Evolutionary conservation across 2,113 vertebrate species (phyloP).

Genomic region (Oreochromis aureus): DNA sequence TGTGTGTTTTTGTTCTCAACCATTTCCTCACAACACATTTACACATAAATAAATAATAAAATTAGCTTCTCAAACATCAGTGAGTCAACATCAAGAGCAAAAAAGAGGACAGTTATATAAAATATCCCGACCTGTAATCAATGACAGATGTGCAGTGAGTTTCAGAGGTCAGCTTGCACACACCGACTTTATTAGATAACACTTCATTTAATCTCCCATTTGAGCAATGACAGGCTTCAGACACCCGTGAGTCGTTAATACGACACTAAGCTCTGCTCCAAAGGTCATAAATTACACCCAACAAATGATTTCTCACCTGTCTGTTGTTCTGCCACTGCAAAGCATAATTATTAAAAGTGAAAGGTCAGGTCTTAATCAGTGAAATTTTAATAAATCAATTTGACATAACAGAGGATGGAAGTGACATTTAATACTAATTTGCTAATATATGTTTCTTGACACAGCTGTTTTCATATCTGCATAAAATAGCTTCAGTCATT

Average conservation of each 20-base stretch:
- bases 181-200: constrained; percentile 13
- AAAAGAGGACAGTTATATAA: constrained; percentile 15
- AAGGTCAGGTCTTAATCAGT: neutral
- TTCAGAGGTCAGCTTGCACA: constrained; percentile 2
- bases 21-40: constrained; percentile 15
- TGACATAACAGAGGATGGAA: neutral
- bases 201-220: constrained; percentile 33
- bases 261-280: neutral
- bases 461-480: neutral
- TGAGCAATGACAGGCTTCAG: constrained; percentile 6
- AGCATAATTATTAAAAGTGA: neutral
- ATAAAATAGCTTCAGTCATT: neutral
- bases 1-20: constrained; percentile 33
- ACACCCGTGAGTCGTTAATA: neutral
- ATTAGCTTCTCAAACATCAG: constrained; percentile 34
- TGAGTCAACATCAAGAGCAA: neutral
- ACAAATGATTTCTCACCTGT: neutral
- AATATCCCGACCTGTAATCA: constrained; percentile 40
- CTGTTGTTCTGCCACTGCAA: neutral
- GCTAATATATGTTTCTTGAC: neutral
- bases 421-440: neutral
- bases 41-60: constrained; percentile 24
- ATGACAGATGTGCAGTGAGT: constrained; percentile 47
- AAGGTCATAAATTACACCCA: constrained; percentile 8
- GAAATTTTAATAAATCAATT: neutral